A percentile compares a stretch with the other conserved stretches of the same genome.
Evolutionary conservation across 2,797 vertebrate species (phyloP).

Genomic region (Tragelaphus oryx): DNA sequence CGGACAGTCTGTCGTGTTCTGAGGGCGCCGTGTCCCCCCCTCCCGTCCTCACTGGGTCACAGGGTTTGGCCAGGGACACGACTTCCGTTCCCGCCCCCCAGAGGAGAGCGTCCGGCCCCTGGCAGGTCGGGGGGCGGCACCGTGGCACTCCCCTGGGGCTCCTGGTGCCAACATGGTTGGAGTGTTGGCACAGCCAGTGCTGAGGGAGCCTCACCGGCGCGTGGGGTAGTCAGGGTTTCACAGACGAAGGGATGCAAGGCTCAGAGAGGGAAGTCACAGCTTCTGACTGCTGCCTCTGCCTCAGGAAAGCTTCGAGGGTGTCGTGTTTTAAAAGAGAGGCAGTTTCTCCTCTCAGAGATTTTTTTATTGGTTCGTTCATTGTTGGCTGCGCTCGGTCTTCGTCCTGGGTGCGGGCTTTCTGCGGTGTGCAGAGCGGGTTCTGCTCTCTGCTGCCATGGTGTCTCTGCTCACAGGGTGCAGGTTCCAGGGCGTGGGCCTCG

Average conservation of each 20-base stretch:
- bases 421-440: neutral
- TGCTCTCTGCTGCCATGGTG: neutral
- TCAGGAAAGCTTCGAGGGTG: fast-evolving
- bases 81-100: neutral
- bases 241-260: fast-evolving
- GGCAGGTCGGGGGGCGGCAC: fast-evolving
- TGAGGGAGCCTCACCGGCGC: fast-evolving
- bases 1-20: neutral
- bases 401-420: neutral
- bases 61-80: neutral
- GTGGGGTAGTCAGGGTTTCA: fast-evolving
- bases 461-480: neutral
- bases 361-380: fast-evolving
- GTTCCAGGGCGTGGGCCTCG: neutral
- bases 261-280: neutral
- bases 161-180: fast-evolving
- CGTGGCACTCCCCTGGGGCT: fast-evolving
- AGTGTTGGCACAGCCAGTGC: fast-evolving
- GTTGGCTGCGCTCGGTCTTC: neutral
- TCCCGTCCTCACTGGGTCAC: neutral
- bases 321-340: fast-evolving
- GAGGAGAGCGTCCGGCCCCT: fast-evolving
- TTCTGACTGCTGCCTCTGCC: neutral
- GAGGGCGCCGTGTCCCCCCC: neutral
- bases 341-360: too few species aligned